Evolutionary conservation across 53 echinoderm and acorn worm species (phyloP).

Genomic region (Crossaster papposus): DNA sequence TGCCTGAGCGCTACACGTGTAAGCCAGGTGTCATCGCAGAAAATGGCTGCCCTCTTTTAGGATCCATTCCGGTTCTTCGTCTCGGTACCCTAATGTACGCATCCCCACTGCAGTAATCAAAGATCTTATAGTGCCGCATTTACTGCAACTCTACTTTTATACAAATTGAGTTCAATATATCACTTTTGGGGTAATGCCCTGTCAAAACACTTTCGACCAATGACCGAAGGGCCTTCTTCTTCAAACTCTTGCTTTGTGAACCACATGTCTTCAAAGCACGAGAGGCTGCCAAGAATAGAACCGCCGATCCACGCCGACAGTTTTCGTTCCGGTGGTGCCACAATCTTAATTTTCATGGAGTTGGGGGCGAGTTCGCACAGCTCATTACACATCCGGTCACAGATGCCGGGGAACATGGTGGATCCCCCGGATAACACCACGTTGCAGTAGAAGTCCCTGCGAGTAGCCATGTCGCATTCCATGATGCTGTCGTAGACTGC

Average conservation of each 20-base stretch:
- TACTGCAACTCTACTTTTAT: too few relatives aligned
- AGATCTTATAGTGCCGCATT: too few relatives aligned
- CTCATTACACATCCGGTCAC: conserved; percentile 90
- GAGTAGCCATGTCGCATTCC: conserved; percentile 82
- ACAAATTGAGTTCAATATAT: not conserved
- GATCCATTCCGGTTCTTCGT: too few relatives aligned
- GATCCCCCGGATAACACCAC: conserved; percentile 88
- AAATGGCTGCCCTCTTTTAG: too few relatives aligned
- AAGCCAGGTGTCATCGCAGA: too few relatives aligned
- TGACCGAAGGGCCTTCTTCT: conserved; percentile 67
- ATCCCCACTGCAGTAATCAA: too few relatives aligned
- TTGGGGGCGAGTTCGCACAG: conserved; percentile 82
- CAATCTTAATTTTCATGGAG: conserved; percentile 95
- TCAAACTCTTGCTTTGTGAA: conserved; percentile 87
- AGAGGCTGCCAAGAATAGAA: conserved; percentile 88
- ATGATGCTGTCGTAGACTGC: conserved; percentile 86
- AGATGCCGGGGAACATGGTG: conserved; percentile 93
- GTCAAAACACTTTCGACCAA: conserved; percentile 33
- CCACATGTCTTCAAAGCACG: conserved; percentile 84
- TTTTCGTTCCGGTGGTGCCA: conserved; percentile 89
- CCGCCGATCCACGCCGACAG: conserved; percentile 92
- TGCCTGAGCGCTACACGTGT: too few relatives aligned
- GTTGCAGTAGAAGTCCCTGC: conserved; percentile 80
- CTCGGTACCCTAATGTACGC: too few relatives aligned
- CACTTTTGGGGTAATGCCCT: not conserved